phyloP scores from a whole-genome alignment of 2,888 invertebrate genomes.

The Salticus scenicus region DNA sequence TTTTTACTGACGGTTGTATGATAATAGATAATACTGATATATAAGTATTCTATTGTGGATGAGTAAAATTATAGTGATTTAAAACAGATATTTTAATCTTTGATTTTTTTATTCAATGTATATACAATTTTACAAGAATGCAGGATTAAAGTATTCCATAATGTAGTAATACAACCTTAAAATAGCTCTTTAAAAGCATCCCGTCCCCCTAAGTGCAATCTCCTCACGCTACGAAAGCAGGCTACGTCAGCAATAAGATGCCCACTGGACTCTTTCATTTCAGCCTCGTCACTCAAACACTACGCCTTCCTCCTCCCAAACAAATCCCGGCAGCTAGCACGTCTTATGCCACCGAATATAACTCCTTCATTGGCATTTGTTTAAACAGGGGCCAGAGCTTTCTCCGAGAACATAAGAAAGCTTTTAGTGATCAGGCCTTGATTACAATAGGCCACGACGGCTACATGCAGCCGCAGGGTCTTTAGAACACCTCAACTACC shows the following conservation, averaged over 20 bases:
- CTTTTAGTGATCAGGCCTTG: conserved; percentile 65
- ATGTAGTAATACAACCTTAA: not conserved
- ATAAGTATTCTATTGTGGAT: no score
- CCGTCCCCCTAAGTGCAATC: not conserved
- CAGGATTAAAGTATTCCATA: no score
- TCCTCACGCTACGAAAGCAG: not conserved
- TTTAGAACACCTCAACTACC: conserved; percentile 13
- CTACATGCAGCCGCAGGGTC: conserved; percentile 26
- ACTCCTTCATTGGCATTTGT: conserved; percentile 70
- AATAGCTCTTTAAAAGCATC: not conserved
- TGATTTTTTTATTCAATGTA: no score
- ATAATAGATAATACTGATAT: no score
- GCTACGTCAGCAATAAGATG: conserved; percentile 46
- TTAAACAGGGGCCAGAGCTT: conserved; percentile 63
- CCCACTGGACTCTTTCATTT: conserved; percentile 50
- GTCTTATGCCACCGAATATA: conserved; percentile 46
- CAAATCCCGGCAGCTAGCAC: conserved; percentile 48
- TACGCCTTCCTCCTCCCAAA: conserved; percentile 22
- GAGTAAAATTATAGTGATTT: no score
- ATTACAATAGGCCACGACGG: conserved; percentile 67
- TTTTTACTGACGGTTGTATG: no score
- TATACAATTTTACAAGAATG: no score
- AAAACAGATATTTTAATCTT: no score
- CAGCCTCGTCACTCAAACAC: conserved; percentile 39
- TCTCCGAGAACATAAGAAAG: conserved; percentile 67